A percentile compares a stretch with the other conserved stretches of the same genome.
phyloP scores from a whole-genome alignment of 1,140 invertebrate genomes.

The Drosophila sulfurigaster region DNA sequence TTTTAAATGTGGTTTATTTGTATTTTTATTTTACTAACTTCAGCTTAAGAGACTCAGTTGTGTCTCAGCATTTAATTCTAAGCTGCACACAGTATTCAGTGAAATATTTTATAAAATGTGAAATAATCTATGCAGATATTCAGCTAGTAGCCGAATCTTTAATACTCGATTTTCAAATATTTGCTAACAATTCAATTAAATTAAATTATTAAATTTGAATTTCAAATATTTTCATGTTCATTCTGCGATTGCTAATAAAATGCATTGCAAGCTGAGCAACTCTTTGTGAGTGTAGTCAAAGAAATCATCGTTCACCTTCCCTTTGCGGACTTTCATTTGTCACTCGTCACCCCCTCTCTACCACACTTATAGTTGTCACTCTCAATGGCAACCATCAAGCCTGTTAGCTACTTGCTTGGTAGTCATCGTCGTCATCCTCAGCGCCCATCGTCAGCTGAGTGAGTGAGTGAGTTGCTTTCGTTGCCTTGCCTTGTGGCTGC shows the following conservation, averaged over 20 bases:
- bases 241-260: not conserved
- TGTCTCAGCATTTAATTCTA: no score
- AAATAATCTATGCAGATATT: no score
- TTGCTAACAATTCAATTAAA: no score
- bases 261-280: not conserved
- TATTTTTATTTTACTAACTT: no score
- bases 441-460: conserved; percentile 15
- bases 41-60: no score
- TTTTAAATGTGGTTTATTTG: no score
- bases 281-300: conserved; percentile 15
- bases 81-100: no score
- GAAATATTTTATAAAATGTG: no score
- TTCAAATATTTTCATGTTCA: no score
- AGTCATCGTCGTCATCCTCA: conserved; percentile 15
- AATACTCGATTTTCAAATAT: no score
- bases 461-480: conserved; percentile 51
- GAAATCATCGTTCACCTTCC: conserved; percentile 20
- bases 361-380: not conserved
- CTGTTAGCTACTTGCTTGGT: conserved; percentile 32
- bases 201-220: no score
- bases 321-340: conserved; percentile 46
- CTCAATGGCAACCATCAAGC: conserved; percentile 59
- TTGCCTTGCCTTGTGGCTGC: conserved; percentile 10
- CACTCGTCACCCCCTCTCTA: conserved; percentile 29
- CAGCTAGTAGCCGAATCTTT: no score